Evolutionary conservation across 92 coral and sea anemone species (phyloP), one percentile per base, ranked within the genome.

Genomic region (Epizoanthus rinbou): DNA sequence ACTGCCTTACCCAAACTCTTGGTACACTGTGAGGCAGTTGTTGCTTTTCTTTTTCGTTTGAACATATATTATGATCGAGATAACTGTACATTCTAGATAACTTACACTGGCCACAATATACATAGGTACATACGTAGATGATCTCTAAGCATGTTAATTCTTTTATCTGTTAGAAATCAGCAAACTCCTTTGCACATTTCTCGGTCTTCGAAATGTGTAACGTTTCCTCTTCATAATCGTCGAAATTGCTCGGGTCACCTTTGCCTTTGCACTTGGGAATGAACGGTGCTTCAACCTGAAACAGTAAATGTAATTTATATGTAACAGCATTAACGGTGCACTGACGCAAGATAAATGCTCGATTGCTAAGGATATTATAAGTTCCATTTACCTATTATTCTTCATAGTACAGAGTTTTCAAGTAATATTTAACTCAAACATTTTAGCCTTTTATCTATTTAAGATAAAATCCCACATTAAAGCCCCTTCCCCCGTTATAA

Each of bases 131-230:
- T 78, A 78, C 82, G 41, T 78, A 78, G 71, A 37, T 21, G 82
- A 78, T 70, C 82, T 78, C 82, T 78, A 78, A 78, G 63, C 57
- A 43, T 35, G 82, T 78, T 43, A 59, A 35, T 60, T 62, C 83
- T 80, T 69, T 82, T 69, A 52, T 64, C 75, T 72, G 78, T 89
- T 89, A 95, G 97, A 95, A 95, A 88, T 95, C 98, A 53, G 98
- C 98, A 90, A 97, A 97, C 90, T 97, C 99, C 87, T 97, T 97
- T 57, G 99, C 98, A 80, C 99, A 97, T 89, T 97, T 97, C 85
- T 97, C 99, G 19, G 99, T 90, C 53, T 90, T 88, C 39, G 99
- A 94, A 60, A 97, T 91, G 86, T 92, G 94, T 69, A 97, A 91
- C 59, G 98, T 92, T 80, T 97, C 99, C 78, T 97, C 99, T 57